These are phyloP conservation scores for Anthopleura xanthogrammica DNA, from an alignment of 92 coral and sea anemone species.

Conservation along the genomic window DNA sequence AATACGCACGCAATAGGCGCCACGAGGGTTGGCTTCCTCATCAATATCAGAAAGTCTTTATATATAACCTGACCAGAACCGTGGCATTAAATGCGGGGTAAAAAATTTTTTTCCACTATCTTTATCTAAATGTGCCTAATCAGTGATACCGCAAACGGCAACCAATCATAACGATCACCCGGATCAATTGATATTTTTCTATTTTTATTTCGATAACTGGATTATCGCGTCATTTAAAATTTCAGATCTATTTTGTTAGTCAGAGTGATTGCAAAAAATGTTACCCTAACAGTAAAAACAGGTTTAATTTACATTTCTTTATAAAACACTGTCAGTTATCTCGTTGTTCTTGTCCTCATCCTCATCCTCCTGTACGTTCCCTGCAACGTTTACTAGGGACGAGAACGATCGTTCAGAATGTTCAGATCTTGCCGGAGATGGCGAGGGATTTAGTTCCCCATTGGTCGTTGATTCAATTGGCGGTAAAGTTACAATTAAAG, in stretches of 20 bases:
- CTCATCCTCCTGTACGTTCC: background rate
- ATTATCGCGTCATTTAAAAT: background rate
- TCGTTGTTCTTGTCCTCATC: background rate
- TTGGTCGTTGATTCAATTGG: background rate
- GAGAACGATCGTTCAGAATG: background rate
- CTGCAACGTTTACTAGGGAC: background rate
- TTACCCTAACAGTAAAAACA: background rate
- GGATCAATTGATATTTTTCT: too few relatives aligned
- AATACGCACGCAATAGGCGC: too few relatives aligned
- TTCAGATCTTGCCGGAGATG: background rate
- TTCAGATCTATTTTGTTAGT: background rate
- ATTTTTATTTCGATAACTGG: too few relatives aligned
- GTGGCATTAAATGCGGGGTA: too few relatives aligned
- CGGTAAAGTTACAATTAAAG: background rate
- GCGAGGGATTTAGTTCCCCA: background rate
- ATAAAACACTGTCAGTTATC: background rate
- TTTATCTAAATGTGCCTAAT: too few relatives aligned
- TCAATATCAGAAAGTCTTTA: too few relatives aligned
- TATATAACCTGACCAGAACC: too few relatives aligned
- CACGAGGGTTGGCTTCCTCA: too few relatives aligned
- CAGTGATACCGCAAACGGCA: too few relatives aligned
- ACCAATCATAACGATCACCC: too few relatives aligned
- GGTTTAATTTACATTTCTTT: background rate
- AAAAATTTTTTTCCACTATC: too few relatives aligned
- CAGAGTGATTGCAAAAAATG: background rate